phyloP scores from a whole-genome alignment of 2,113 vertebrate species.

The Pungitius pungitius region DNA sequence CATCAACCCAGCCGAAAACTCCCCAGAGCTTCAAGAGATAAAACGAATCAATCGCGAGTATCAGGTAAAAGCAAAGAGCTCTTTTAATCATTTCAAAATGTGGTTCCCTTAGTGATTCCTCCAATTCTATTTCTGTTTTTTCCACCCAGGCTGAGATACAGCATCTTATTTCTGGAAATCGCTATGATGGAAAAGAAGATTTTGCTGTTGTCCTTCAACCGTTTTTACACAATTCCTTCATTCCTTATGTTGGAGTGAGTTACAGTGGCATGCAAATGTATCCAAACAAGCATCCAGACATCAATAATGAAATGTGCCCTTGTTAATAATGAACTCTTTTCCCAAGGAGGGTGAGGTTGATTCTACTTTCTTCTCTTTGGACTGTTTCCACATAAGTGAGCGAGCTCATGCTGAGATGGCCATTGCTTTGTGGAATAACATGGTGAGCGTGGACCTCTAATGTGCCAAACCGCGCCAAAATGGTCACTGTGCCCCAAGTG shows the following conservation, averaged over 20 bases:
- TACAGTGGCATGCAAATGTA: neutral
- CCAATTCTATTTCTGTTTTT: neutral
- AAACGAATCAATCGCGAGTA: conserved; percentile 84
- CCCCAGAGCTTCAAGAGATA: conserved; percentile 80
- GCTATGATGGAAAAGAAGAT: conserved; percentile 82
- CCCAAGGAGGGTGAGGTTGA: conserved; percentile 81
- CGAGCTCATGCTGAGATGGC: conserved; percentile 90
- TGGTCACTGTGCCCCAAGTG: neutral
- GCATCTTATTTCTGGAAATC: conserved; percentile 73
- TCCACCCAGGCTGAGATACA: conserved; percentile 60
- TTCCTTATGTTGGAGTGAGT: conserved; percentile 84
- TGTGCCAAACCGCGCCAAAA: neutral
- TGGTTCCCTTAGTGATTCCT: neutral
- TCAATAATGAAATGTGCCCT: neutral
- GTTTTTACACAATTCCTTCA: conserved; percentile 81
- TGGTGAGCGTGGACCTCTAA: conserved; percentile 78
- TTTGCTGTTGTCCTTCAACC: conserved; percentile 88
- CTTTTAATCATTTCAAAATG: neutral
- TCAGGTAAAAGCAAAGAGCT: conserved; percentile 80
- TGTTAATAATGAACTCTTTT: neutral
- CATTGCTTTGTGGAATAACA: conserved; percentile 92
- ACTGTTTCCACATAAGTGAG: conserved; percentile 89
- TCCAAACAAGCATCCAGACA: neutral
- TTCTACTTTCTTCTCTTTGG: conserved; percentile 87
- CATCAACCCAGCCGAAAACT: conserved; percentile 74